Base-by-base conservation (phyloP, 2,113 vertebrate genomes). In the Nycticryphes semicollaris region DNA sequence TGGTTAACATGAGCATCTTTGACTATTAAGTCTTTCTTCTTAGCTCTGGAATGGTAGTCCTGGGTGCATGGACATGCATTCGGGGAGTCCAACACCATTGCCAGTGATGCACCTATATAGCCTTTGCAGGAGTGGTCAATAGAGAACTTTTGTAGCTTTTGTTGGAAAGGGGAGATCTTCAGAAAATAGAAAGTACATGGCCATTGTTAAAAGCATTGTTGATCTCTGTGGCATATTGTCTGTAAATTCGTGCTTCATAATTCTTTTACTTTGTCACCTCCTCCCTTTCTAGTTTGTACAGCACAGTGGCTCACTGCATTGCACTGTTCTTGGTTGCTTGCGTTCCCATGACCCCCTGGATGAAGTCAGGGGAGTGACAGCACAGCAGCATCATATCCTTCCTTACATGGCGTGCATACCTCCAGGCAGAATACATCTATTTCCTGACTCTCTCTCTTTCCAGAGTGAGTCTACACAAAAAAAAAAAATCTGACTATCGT, bases 31-130 rank as follows among this genome's bases (percentile, higher is more conserved):
- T 69, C 19, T 30, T 57, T 48, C n/a, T 50, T 35, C 37, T 79
- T 30, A 24, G 60, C 45, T 66, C n/a, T 43, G 56, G 19, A 54
- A 39, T 8, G 11, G 24, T 18, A 14, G 31, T 62, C 56, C 68
- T 43, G 24, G 25, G 45, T 4, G 9, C 14, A 3, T 8, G 50
- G 6, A 8, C 11, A 5, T 9, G 19, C 5, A 1, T 31, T n/a
- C 53, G 45, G 63, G 35, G 41, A 51, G 63, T 13, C 50, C 57
- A 22, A 0, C 33, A 9, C 2, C 7, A 1, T 5, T 14, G 31
- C 56, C 28, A 23, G 0, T 2, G 39, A 13, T 8, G 31, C 35
- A n/a, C 68, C 5, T 5, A 18, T 16, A 18, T 7, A 45, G 37
- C 12, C 21, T 62, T 62, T 33, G 31, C 60, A 37, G 48, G n/a